phyloP scores from a whole-genome alignment of 2,888 invertebrate genomes.

The Caenorhabditis parvicauda region DNA sequence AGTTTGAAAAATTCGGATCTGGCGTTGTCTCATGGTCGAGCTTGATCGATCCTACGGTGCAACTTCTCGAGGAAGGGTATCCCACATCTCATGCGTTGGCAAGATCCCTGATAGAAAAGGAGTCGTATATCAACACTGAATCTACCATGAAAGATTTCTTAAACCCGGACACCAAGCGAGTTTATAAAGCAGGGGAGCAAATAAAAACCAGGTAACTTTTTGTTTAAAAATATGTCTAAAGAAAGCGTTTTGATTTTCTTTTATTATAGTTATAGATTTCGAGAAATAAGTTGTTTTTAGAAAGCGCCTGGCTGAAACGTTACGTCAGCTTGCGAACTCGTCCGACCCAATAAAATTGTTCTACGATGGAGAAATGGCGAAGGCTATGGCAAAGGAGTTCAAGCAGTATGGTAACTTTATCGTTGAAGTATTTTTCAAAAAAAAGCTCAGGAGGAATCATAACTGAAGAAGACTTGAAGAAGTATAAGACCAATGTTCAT shows the following conservation, averaged over 20 bases:
- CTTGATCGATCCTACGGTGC: constrained; percentile 57
- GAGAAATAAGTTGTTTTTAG: too few relatives aligned
- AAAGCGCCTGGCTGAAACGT: constrained; percentile 33
- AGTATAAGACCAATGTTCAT: constrained; percentile 50
- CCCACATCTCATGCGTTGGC: constrained; percentile 61
- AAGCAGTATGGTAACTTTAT: constrained; percentile 33
- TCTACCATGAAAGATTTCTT: constrained; percentile 51
- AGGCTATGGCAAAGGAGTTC: constrained; percentile 50
- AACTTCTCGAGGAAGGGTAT: constrained; percentile 54
- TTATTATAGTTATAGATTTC: too few relatives aligned
- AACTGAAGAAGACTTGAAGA: constrained; percentile 48
- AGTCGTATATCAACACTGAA: constrained; percentile 39
- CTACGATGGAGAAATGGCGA: constrained; percentile 46
- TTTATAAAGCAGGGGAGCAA: constrained; percentile 57
- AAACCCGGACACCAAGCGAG: constrained; percentile 49
- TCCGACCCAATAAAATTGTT: constrained; percentile 48
- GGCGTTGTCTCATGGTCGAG: constrained; percentile 43
- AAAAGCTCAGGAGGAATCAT: constrained; percentile 37
- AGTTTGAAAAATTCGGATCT: constrained; percentile 48
- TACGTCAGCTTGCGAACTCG: constrained; percentile 46
- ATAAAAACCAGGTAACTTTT: constrained; percentile 47
- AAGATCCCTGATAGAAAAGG: constrained; percentile 40
- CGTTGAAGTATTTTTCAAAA: background rate
- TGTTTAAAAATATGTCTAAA: too few relatives aligned
- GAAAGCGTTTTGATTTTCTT: too few relatives aligned